Percentiles rank a stretch among this genome's conserved stretches.
These are phyloP conservation scores for Battus philenor DNA, from an alignment of 1,140 invertebrate species.

Conservation along the genomic window DNA sequence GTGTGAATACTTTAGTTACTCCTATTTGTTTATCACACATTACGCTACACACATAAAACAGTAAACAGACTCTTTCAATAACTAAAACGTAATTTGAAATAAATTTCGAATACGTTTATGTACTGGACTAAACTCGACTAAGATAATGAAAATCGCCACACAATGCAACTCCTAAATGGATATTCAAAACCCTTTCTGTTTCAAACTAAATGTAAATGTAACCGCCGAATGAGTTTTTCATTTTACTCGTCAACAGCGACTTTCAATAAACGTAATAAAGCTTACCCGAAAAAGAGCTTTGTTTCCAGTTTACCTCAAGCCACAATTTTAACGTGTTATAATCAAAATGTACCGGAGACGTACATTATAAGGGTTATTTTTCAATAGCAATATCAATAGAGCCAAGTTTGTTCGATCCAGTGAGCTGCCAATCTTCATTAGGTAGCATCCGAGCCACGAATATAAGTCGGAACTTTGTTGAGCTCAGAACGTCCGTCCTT, in stretches of 20 bases:
- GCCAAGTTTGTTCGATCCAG: slow-evolving; percentile 49
- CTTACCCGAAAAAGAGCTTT: slow-evolving; percentile 23
- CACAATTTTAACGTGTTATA: slow-evolving; percentile 18
- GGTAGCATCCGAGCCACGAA: slow-evolving; percentile 39
- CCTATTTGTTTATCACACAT: too few relatives aligned
- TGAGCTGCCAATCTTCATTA: slow-evolving; percentile 72
- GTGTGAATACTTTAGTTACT: slow-evolving; percentile 1
- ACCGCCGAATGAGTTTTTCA: slow-evolving; percentile 10
- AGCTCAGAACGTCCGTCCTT: slow-evolving; percentile 36
- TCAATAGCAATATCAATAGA: slow-evolving; percentile 17
- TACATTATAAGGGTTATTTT: slow-evolving; percentile 25
- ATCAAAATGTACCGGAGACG: slow-evolving; percentile 11
- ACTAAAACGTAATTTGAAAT: too few relatives aligned
- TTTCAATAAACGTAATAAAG: slow-evolving; percentile 23
- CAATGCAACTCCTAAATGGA: too few relatives aligned
- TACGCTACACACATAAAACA: too few relatives aligned
- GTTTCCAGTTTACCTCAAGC: slow-evolving; percentile 12
- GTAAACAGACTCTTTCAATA: too few relatives aligned
- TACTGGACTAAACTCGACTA: too few relatives aligned
- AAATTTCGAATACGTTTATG: too few relatives aligned
- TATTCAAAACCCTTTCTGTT: too few relatives aligned
- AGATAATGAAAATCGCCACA: too few relatives aligned
- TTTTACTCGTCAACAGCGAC: slow-evolving; percentile 5
- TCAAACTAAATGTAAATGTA: slow-evolving; percentile 13
- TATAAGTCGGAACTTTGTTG: slow-evolving; percentile 53